These are phyloP conservation scores for Pardalotus punctatus DNA, from an alignment of 2,113 vertebrate species.

Conservation along the genomic window DNA sequence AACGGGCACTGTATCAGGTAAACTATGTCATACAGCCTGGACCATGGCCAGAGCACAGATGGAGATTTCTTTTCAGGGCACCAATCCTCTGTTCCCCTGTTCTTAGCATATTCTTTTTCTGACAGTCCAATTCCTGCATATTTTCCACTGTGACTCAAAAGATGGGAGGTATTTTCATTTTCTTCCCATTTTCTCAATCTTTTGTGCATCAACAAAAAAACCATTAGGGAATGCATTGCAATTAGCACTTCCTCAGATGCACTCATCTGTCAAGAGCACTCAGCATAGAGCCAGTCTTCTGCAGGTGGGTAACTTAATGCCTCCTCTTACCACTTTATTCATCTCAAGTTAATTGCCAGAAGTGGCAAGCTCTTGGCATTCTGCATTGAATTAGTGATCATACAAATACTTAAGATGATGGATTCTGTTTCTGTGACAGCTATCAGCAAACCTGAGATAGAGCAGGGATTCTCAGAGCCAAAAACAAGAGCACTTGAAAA, in stretches of 20 bases:
- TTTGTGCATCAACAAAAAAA: slow-evolving; percentile 8
- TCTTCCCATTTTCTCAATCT: neutral
- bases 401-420: neutral
- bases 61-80: slow-evolving; percentile 20
- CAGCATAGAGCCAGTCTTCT: neutral
- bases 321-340: slow-evolving; percentile 17
- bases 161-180: neutral
- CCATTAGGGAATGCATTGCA: neutral
- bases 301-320: slow-evolving; percentile 44
- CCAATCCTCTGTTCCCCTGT: neutral
- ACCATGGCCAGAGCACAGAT: neutral
- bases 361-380: neutral
- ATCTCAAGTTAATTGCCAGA: slow-evolving; percentile 31
- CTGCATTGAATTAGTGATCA: neutral
- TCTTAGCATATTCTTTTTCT: neutral
- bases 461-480: neutral
- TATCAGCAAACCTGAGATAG: neutral
- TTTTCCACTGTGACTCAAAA: neutral
- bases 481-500: neutral
- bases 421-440: neutral
- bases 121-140: neutral
- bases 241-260: slow-evolving; percentile 22
- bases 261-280: slow-evolving; percentile 33
- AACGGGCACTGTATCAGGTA: neutral
- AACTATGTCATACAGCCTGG: neutral